A percentile compares a stretch with the other conserved stretches of the same genome.
These are phyloP conservation scores for Cotesia typhae DNA, from an alignment of 1,140 invertebrate species.

Conservation along the genomic window DNA sequence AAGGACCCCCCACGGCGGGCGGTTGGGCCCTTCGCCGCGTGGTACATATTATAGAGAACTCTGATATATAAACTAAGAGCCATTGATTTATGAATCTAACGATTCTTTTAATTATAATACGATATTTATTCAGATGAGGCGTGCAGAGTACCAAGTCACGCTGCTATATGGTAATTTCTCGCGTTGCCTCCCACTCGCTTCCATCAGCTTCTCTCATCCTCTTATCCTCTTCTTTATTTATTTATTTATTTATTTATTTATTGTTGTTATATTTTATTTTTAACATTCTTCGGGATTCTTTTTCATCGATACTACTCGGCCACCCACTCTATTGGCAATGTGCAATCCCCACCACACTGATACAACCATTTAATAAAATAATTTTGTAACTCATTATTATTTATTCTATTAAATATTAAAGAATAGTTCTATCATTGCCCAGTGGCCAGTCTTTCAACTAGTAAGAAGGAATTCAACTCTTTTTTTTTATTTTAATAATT, in stretches of 20 bases:
- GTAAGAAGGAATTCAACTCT: slow-evolving; percentile 8
- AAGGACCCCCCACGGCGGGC: slow-evolving; percentile 59
- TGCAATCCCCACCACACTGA: background rate
- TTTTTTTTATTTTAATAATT: background rate
- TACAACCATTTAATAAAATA: background rate
- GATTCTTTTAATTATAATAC: slow-evolving; percentile 67
- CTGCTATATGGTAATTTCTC: slow-evolving; percentile 60
- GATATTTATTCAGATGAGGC: slow-evolving; percentile 65
- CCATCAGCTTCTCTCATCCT: slow-evolving; percentile 16
- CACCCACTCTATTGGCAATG: slow-evolving; percentile 21
- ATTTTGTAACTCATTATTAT: no score
- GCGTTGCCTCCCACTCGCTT: slow-evolving; percentile 43
- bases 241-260: slow-evolving; percentile 16
- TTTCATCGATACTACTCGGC: background rate
- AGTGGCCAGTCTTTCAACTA: slow-evolving; percentile 19
- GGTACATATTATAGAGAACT: slow-evolving; percentile 51
- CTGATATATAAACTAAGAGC: slow-evolving; percentile 63
- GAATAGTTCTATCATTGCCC: no score
- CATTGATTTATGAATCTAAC: slow-evolving; percentile 63
- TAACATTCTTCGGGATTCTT: background rate
- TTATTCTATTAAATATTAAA: no score
- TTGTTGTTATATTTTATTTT: background rate
- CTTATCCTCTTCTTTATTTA: background rate
- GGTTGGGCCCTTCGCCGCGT: slow-evolving; percentile 40
- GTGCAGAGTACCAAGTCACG: slow-evolving; percentile 56